Percentiles rank a stretch among this genome's conserved stretches.
Evolutionary conservation across 1,140 invertebrate species (phyloP).

Genomic region (Bombus soroeensis): DNA sequence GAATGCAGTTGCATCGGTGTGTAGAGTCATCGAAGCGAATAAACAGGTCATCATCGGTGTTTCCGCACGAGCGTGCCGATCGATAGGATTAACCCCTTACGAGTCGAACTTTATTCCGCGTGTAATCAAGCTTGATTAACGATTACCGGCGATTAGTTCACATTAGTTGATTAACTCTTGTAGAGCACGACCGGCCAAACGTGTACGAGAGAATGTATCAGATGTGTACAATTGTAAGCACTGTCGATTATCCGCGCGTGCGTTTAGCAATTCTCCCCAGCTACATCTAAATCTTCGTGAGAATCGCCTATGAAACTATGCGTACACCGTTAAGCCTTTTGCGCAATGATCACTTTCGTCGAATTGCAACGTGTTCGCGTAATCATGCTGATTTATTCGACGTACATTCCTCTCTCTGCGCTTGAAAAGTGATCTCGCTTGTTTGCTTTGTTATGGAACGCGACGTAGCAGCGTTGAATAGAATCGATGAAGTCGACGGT

Average conservation of each 20-base stretch:
- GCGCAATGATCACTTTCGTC: conserved; percentile 14
- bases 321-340: conserved; percentile 25
- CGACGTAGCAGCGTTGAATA: no score
- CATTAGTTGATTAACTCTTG: conserved; percentile 66
- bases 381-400: conserved; percentile 5
- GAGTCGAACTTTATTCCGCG: conserved; percentile 49
- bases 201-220: conserved; percentile 48
- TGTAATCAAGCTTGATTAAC: conserved; percentile 64
- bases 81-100: conserved; percentile 48
- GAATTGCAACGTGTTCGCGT: background rate
- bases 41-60: conserved; percentile 24
- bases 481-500: no score
- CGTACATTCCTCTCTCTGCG: no score
- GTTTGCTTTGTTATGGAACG: no score
- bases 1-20: background rate
- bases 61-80: conserved; percentile 27
- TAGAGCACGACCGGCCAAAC: conserved; percentile 26
- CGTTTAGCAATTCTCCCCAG: conserved; percentile 37
- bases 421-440: background rate
- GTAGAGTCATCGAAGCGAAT: conserved; percentile 14
- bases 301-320: conserved; percentile 41
- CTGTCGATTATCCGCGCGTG: conserved; percentile 44
- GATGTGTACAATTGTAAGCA: conserved; percentile 54
- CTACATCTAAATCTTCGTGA: conserved; percentile 38
- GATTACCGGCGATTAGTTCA: conserved; percentile 61